Evolutionary conservation across 2,113 vertebrate genomes (phyloP).

Genomic region (Chrysochloris asiatica): DNA sequence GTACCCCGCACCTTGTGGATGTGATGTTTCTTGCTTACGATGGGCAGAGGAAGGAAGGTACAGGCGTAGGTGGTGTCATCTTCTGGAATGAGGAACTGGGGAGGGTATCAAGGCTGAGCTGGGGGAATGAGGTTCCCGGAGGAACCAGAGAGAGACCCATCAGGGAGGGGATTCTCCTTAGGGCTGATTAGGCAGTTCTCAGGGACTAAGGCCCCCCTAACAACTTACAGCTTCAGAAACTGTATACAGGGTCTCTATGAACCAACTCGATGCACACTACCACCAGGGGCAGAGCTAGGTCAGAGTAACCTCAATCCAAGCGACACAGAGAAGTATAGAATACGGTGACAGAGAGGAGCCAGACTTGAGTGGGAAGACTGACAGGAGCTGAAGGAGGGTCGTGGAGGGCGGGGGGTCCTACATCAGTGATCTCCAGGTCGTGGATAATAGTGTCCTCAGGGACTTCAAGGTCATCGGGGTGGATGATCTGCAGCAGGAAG

Average conservation of each 20-base stretch:
- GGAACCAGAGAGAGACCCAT: too few species aligned
- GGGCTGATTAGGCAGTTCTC: not conserved
- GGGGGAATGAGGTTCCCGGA: not conserved
- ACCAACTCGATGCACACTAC: too few species aligned
- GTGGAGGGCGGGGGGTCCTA: conserved; percentile 66
- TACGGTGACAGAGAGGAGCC: not conserved
- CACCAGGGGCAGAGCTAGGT: fast-evolving
- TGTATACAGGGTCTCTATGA: too few species aligned
- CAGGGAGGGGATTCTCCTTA: too few species aligned
- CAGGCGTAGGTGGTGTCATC: conserved; percentile 88
- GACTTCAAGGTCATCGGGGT: not conserved
- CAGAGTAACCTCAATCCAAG: not conserved
- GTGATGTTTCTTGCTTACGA: conserved; percentile 84
- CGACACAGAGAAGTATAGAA: fast-evolving
- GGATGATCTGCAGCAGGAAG: conserved; percentile 72
- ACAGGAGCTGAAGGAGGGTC: not conserved
- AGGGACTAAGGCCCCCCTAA: too few species aligned
- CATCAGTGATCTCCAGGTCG: conserved; percentile 75
- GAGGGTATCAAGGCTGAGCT: not conserved
- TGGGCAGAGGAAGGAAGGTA: conserved; percentile 84
- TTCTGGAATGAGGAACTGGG: conserved; percentile 84
- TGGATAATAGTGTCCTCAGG: conserved; percentile 66
- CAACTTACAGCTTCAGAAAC: too few species aligned
- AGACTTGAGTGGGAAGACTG: not conserved
- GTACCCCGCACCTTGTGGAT: conserved; percentile 83